Percentiles rank a stretch among this genome's conserved stretches.
These are phyloP conservation scores for Panagrolaimus sp. DNA, from an alignment of 1,140 invertebrate genomes.

Conservation along the genomic window DNA sequence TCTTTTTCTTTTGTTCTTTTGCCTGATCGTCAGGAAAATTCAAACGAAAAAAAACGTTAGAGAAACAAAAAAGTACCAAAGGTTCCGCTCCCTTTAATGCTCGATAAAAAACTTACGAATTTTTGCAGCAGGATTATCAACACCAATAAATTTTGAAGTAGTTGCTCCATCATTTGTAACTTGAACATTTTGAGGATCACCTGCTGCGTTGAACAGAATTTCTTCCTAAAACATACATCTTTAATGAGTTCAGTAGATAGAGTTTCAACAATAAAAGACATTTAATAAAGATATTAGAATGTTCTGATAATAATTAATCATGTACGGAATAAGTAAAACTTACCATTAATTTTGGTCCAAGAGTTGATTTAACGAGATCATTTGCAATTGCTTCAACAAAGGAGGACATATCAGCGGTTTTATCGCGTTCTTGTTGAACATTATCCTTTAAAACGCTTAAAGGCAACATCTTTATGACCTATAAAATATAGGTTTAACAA, in stretches of 20 bases:
- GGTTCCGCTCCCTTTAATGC: too few species aligned
- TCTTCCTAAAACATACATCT: conserved; percentile 75
- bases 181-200: conserved; percentile 78
- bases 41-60: too few species aligned
- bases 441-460: conserved; percentile 76
- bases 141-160: conserved; percentile 88
- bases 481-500: too few species aligned
- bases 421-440: conserved; percentile 93
- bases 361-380: conserved; percentile 92
- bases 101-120: conserved; percentile 88
- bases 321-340: conserved; percentile 18
- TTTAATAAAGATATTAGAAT: conserved; percentile 15
- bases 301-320: conserved; percentile 8
- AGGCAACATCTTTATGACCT: conserved; percentile 38
- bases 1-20: too few species aligned
- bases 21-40: too few species aligned
- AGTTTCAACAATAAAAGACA: conserved; percentile 10
- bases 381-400: conserved; percentile 97
- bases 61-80: too few species aligned
- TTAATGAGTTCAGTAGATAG: conserved; percentile 7
- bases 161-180: conserved; percentile 99
- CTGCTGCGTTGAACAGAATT: conserved; percentile 80
- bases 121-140: conserved; percentile 98
- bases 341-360: conserved; percentile 98
- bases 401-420: conserved; percentile 74